Percentiles rank a stretch among this genome's conserved stretches.
Evolutionary conservation across 2,888 invertebrate genomes (phyloP).

Genomic region (Melinopterus prodromus): DNA sequence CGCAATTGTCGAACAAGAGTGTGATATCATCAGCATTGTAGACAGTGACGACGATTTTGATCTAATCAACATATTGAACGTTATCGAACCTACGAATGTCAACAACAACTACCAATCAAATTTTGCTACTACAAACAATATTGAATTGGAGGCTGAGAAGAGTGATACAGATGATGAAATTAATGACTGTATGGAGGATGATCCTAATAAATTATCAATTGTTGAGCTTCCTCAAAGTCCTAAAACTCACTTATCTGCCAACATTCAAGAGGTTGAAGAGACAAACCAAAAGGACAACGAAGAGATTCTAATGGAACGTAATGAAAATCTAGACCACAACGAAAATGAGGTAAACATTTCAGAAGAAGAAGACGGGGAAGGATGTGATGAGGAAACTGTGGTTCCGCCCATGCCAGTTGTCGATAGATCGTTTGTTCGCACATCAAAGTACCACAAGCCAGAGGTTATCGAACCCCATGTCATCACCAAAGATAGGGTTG

Average conservation of each 20-base stretch:
- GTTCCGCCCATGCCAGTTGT: neutral
- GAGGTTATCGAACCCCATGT: constrained; percentile 48
- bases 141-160: neutral
- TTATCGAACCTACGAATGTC: no score
- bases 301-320: neutral
- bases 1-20: neutral
- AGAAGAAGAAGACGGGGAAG: neutral
- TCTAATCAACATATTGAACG: no score
- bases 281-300: neutral
- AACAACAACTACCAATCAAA: no score
- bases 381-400: neutral
- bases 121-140: neutral
- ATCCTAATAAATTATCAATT: neutral
- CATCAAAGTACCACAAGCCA: constrained; percentile 40
- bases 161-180: neutral
- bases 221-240: neutral
- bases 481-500: neutral
- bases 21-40: neutral
- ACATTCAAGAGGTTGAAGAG: neutral
- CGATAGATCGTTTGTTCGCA: constrained; percentile 10
- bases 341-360: neutral
- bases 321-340: neutral
- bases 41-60: neutral
- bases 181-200: neutral
- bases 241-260: neutral